Conservation (phyloP, 2,888 invertebrate genomes). For the Andrena minutula region DNA sequence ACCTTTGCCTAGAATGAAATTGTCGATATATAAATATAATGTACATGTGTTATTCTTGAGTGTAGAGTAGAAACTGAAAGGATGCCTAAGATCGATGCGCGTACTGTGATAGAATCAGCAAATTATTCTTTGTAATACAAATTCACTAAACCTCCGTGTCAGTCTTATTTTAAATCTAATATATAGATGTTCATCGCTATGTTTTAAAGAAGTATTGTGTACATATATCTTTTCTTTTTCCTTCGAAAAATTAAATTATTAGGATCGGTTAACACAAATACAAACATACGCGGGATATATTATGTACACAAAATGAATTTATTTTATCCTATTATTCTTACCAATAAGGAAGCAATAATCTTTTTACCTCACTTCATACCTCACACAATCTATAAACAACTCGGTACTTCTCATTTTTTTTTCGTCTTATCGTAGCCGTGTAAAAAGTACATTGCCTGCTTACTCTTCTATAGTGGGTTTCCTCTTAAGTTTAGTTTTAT, state of each 20-base stretch:
- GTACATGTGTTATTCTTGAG: conserved; percentile 59
- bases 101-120: conserved; percentile 58
- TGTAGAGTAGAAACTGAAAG: conserved; percentile 58
- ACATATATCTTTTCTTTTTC: conserved; percentile 58
- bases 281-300: conserved; percentile 69
- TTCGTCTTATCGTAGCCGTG: conserved; percentile 70
- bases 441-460: conserved; percentile 83
- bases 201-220: conserved; percentile 67
- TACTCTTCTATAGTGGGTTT: conserved; percentile 74
- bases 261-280: conserved; percentile 72
- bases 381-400: conserved; percentile 76
- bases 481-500: conserved; percentile 77
- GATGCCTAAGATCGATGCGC: conserved; percentile 46
- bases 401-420: conserved; percentile 65
- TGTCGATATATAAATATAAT: conserved; percentile 69
- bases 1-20: conserved; percentile 62
- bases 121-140: conserved; percentile 61
- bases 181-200: conserved; percentile 68
- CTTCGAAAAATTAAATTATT: conserved; percentile 65
- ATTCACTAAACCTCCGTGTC: conserved; percentile 66
- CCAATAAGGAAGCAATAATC: conserved; percentile 81
- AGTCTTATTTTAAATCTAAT: conserved; percentile 73
- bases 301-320: conserved; percentile 81
- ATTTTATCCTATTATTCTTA: conserved; percentile 80
- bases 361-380: conserved; percentile 77